Base-by-base conservation (phyloP, 2,888 invertebrate species). In the Yponomeuta plumbellus region DNA sequence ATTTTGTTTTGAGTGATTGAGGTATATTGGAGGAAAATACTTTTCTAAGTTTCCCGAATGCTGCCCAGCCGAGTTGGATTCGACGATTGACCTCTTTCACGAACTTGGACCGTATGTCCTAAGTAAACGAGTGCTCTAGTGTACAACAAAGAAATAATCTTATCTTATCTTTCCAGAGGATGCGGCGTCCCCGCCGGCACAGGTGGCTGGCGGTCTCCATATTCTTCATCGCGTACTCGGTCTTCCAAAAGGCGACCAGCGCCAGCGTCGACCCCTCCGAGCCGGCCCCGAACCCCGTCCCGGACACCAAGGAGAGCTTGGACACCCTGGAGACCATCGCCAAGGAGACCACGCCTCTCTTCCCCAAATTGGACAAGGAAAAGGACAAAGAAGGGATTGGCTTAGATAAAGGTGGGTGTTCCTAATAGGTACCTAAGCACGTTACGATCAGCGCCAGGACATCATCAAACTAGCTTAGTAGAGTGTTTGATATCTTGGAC, bases 181-280 rank as follows among this genome's bases (percentile, higher is more conserved):
- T 94, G 93, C 86, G 91, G 74, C 88, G 93, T 75, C 93, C 93
- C 65, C 92, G 94, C 68, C 93, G 94, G 67, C 93, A 94, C 80
- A 93, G 94, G 74, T 92, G 94, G 84, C 88, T 94, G 78, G 93
- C 94, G 69, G 91, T 94, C 72, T 94, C 94, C 8, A 88, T 94
- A 64, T 92, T 95, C 77, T 93, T 95, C 83, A 88, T 95, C 66
- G 92, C 94, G 39, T 95, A 94, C 81, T 93, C 94, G 26, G 92
- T 94, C 70, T 92, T 93, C 72, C 92, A 93, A 76, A 91, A 94
- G 0, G 86, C 86, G 66, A 78, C 85, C 74, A 81, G 84, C 68
- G 75, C 82, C 0, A 77, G 79, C 2, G 71, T 72, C 39, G 78
- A 79, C 0, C 75, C 79, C 0, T 79, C 44, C 2, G 44, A 78